These are phyloP conservation scores for Cataglyphis altisquamis DNA, from an alignment of 2,888 invertebrate genomes.

Conservation along the genomic window DNA sequence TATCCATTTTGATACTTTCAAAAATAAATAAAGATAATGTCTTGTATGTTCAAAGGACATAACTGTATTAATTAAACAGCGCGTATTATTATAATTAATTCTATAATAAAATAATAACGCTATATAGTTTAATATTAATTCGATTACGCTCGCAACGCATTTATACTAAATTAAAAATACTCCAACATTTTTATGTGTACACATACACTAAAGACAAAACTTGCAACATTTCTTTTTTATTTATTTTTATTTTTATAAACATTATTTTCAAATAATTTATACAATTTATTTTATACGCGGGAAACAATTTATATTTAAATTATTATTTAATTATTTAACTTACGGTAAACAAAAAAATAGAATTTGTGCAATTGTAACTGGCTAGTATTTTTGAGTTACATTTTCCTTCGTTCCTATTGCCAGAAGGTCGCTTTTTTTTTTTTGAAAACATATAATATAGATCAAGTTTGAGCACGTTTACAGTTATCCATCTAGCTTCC, in stretches of 20 bases:
- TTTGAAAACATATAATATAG: background rate
- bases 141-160: background rate
- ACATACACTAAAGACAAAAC: background rate
- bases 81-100: constrained; percentile 23
- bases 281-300: background rate
- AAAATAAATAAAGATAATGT: background rate
- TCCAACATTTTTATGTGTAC: background rate
- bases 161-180: constrained; percentile 21
- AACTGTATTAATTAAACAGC: constrained; percentile 35
- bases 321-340: background rate
- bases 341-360: background rate
- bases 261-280: background rate
- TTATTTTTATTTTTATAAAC: background rate
- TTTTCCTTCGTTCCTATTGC: background rate
- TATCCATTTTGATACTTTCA: background rate
- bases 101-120: constrained; percentile 1
- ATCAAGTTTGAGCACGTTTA: constrained; percentile 21
- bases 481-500: background rate
- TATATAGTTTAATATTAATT: constrained; percentile 8
- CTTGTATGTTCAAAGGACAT: background rate
- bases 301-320: background rate
- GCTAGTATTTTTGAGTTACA: background rate
- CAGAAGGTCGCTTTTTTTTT: background rate
- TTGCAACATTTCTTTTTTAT: background rate
- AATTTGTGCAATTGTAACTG: background rate